These are phyloP conservation scores for Xiphorhynchus elegans DNA, from an alignment of 2,113 vertebrate genomes.

Conservation along the genomic window DNA sequence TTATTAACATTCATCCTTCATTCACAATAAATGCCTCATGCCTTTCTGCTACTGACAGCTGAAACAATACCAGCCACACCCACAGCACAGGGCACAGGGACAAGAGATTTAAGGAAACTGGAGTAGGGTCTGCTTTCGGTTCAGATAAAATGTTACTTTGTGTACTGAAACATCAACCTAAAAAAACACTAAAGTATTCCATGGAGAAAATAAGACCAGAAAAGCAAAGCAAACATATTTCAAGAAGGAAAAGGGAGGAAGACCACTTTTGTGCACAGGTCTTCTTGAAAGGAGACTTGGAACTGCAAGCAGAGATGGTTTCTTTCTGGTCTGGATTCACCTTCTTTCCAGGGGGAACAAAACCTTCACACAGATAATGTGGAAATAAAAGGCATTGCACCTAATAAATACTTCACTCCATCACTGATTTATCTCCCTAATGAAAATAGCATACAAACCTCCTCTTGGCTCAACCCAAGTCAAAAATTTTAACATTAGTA, in stretches of 20 bases:
- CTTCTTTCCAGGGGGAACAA: not conserved
- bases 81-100: not conserved
- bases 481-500: not conserved
- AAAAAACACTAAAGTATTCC: not conserved
- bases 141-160: not conserved
- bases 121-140: not conserved
- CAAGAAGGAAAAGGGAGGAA: not conserved
- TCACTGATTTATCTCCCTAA: not conserved
- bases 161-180: not conserved
- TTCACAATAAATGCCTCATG: not conserved
- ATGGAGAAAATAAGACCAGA: not conserved
- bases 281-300: not conserved
- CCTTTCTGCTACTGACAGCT: not conserved
- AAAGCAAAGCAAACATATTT: not conserved
- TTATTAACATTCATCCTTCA: not conserved
- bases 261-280: not conserved
- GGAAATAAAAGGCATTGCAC: not conserved
- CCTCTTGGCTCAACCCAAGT: not conserved
- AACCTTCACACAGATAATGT: not conserved
- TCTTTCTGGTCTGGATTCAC: slow-evolving; percentile 11
- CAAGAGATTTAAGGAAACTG: not conserved
- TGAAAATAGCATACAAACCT: not conserved
- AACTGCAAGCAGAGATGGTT: not conserved
- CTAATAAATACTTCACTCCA: not conserved
- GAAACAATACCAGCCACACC: not conserved